Conservation (phyloP, 2,888 invertebrate genomes). For the Tipula lateralis region DNA sequence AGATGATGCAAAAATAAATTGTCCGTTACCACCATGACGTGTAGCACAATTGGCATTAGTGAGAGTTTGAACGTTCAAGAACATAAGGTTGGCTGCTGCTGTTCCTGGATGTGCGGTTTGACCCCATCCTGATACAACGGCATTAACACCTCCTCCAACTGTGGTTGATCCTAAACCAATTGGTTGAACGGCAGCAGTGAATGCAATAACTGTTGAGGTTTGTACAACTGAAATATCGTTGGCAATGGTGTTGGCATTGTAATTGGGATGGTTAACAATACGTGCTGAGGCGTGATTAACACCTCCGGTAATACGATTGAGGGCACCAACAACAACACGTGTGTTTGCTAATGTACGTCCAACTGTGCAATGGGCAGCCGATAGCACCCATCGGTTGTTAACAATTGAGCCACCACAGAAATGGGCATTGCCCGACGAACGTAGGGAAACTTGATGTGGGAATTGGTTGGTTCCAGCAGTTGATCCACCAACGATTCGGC, state of each 20-base stretch:
- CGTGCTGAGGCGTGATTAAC: not conserved
- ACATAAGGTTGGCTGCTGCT: constrained; percentile 30
- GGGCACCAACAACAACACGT: constrained; percentile 31
- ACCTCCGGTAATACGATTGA: constrained; percentile 26
- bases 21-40: constrained; percentile 29
- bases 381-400: constrained; percentile 36
- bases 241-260: constrained; percentile 29
- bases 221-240: constrained; percentile 33
- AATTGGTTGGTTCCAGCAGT: constrained; percentile 36
- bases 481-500: constrained; percentile 38
- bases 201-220: constrained; percentile 28
- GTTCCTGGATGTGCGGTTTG: constrained; percentile 32
- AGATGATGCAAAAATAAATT: constrained; percentile 44
- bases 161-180: constrained; percentile 29
- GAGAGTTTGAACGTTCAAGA: constrained; percentile 27
- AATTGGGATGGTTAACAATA: constrained; percentile 33
- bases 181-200: not conserved
- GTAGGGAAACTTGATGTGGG: constrained; percentile 38
- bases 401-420: constrained; percentile 39
- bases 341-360: constrained; percentile 29
- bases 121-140: constrained; percentile 32
- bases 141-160: constrained; percentile 29
- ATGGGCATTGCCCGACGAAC: constrained; percentile 35
- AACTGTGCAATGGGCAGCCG: constrained; percentile 40
- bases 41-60: constrained; percentile 32